These are phyloP conservation scores for Phalacrocorax pelagicus DNA, from an alignment of 2,113 vertebrate species.

Conservation along the genomic window DNA sequence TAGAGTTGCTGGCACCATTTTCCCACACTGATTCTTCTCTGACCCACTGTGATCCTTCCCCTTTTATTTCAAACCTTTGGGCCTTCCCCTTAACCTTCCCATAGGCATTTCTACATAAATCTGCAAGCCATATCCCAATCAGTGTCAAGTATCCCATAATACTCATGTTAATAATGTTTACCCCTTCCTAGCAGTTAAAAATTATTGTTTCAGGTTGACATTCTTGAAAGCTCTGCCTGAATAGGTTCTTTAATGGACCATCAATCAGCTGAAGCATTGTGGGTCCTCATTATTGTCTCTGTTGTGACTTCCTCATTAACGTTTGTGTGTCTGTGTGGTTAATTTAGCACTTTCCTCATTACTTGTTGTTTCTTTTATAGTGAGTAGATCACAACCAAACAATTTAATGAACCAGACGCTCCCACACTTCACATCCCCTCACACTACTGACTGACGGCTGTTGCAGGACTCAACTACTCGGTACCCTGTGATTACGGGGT, in stretches of 20 bases:
- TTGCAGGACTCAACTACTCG: background rate
- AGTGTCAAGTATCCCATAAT: background rate
- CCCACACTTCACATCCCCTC: background rate
- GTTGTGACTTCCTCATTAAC: background rate
- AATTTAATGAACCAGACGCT: background rate
- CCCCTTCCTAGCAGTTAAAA: background rate
- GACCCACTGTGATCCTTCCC: background rate
- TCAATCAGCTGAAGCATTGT: background rate
- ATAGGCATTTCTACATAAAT: background rate
- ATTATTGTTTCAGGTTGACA: background rate
- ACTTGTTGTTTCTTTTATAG: background rate
- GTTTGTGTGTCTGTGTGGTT: background rate
- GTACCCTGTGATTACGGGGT: background rate
- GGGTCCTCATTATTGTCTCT: background rate
- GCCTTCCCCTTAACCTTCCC: background rate
- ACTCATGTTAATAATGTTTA: background rate
- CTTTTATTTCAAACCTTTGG: background rate
- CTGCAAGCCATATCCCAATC: background rate
- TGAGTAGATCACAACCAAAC: background rate
- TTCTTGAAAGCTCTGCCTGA: background rate
- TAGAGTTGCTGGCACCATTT: background rate
- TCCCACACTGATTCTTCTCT: background rate
- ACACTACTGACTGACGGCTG: background rate
- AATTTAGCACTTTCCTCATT: background rate
- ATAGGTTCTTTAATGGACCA: background rate